These are phyloP conservation scores for Megathymus violae DNA, from an alignment of 1,140 invertebrate genomes.

Conservation along the genomic window DNA sequence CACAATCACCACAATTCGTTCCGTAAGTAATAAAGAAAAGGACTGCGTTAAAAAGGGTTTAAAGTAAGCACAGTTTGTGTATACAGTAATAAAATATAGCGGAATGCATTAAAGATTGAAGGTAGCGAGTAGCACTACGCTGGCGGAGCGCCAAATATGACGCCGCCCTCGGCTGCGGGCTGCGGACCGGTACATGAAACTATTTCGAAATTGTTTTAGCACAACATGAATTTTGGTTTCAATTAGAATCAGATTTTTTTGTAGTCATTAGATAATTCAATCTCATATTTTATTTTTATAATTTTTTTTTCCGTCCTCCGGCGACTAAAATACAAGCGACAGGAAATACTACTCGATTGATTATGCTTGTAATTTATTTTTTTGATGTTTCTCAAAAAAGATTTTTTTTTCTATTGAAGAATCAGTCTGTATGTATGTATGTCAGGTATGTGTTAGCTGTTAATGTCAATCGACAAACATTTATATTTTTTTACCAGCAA, in stretches of 20 bases:
- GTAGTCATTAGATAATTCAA: background rate
- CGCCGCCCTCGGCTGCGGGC: conserved; percentile 4
- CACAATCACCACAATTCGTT: background rate
- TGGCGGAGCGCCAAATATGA: conserved; percentile 36
- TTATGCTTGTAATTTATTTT: too few relatives aligned
- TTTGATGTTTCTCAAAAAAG: too few relatives aligned
- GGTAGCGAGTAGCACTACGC: conserved; percentile 11
- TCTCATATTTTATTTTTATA: too few relatives aligned
- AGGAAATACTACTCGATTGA: too few relatives aligned
- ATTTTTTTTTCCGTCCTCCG: too few relatives aligned
- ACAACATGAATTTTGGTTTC: background rate
- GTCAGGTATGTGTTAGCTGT: too few relatives aligned
- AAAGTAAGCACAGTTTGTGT: conserved; percentile 34
- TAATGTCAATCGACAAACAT: too few relatives aligned
- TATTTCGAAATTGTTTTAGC: conserved; percentile 25
- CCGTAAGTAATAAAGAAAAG: conserved; percentile 3
- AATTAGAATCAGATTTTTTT: background rate
- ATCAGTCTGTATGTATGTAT: too few relatives aligned
- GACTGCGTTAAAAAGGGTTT: background rate
- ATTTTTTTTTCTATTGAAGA: too few relatives aligned
- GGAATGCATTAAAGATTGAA: conserved; percentile 39
- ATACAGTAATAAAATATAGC: conserved; percentile 28
- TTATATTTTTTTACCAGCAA: too few relatives aligned
- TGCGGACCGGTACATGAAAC: conserved; percentile 35
- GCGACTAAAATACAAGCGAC: too few relatives aligned